Evolutionary conservation across 2,113 vertebrate species (phyloP), one percentile per base, ranked within the genome.

Genomic region (Callionymus lyra): DNA sequence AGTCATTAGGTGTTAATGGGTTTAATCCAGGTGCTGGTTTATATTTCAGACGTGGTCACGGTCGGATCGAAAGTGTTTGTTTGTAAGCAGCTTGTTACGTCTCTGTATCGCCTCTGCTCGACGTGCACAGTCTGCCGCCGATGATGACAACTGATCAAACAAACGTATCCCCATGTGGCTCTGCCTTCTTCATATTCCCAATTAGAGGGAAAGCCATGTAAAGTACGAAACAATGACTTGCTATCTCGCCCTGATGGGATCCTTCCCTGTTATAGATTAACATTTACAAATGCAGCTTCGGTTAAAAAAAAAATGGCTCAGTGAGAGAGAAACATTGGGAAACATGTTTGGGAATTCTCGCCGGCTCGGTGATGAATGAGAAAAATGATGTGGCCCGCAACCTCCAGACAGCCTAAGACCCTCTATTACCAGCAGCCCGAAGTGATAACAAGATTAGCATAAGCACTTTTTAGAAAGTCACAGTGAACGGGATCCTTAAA

Each of bases 361-460:
- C 31, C 2, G 42, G 17, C 50, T 50, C 6, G 16, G 43, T 4
- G 32, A 62, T 31, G 27, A 27, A 19, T 6, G 31, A 41, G 38
- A 34, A 38, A 62, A 69, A 63, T 37, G 49, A 60, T 1, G 34
- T 70, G 45, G 13, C 47, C 34, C 46, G 8, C n/a, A 19, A 73
- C 66, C 62, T 56, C 58, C 50, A 43, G 40, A 12, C 52, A 36
- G 34, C 54, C 18, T 58, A 48, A 42, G 14, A 60, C 52, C 57
- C 17, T 56, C 67, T 46, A 58, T 70, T 76, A 65, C 34, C 58
- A 51, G 37, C 62, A 52, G 51, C 66, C 63, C 45, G 60, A 56
- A 63, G 67, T 9, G 63, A 75, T 79, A 80, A 80, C 79, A 61
- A 42, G 72, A 78, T 82, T 78, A 76, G 46, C 65, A 70, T 70